These are phyloP conservation scores for Gorsachius goisagi DNA, from an alignment of 2,113 vertebrate species.

Conservation along the genomic window DNA sequence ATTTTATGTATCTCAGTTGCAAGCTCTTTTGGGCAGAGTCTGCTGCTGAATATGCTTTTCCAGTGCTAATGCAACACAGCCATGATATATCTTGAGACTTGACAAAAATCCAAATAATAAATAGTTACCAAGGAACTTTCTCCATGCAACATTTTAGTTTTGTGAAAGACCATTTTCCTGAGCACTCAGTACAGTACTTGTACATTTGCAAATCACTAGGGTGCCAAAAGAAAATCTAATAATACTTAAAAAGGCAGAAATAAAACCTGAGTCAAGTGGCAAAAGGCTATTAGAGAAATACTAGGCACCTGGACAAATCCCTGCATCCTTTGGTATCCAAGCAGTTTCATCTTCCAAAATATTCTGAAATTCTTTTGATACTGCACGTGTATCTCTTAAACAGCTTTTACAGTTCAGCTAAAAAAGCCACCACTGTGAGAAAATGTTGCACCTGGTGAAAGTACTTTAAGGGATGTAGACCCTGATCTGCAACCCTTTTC, in stretches of 20 bases:
- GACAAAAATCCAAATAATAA: not conserved
- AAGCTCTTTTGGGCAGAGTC: not conserved
- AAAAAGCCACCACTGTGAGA: not conserved
- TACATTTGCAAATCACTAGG: not conserved
- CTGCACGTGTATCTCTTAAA: not conserved
- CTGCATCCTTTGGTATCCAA: not conserved
- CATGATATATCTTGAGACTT: not conserved
- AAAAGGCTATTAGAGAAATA: not conserved
- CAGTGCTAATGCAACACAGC: not conserved
- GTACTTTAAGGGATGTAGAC: not conserved
- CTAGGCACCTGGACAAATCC: not conserved
- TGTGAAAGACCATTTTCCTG: not conserved
- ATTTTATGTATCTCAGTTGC: not conserved
- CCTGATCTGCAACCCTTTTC: not conserved
- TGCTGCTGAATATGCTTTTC: not conserved
- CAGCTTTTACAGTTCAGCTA: not conserved
- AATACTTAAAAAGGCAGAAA: not conserved
- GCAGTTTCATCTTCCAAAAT: not conserved
- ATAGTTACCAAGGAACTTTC: not conserved
- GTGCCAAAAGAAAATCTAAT: not conserved
- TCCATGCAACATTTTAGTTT: not conserved
- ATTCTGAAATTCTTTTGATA: not conserved
- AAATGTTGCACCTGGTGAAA: not conserved
- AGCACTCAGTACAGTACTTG: not conserved
- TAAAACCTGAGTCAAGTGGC: not conserved